Evolutionary conservation across 2,113 vertebrate genomes (phyloP), one percentile per base, ranked within the genome.

Genomic region (Polyodon spathula): DNA sequence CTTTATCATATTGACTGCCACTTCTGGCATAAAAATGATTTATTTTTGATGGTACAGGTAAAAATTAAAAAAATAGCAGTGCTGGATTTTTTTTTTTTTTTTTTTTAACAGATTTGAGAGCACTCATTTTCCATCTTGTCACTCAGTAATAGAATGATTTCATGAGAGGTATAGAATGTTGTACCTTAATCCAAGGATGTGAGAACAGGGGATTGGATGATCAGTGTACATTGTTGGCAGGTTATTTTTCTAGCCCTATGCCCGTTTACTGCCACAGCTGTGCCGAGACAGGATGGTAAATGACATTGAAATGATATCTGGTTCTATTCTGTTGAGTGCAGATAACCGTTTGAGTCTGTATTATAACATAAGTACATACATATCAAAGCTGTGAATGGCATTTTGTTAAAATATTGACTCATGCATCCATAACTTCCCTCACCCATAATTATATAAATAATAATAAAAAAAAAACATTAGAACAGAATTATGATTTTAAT

Each of bases 141-240:
- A 56, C 17, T 71, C 58, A 64, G 60, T 52, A 60, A 52, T n/a
- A 6, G 14, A 16, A 60, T 39, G 62, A 57, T 60, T 52, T 64
- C 61, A 70, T 61, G 63, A 71, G 66, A 68, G 67, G 59, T 77
- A 77, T 76, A 71, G 73, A 76, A 72, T 64, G 56, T 62, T 71
- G n/a, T 71, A 68, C 65, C 62, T 71, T 77, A 71, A 73, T 70
- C 2, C 43, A 57, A 60, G 73, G 74, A 70, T 63, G 58, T 54
- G 37, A 44, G 61, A 73, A 61, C 60, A 37, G 54, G 46, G 67
- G 69, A 80, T 79, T 76, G 79, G 75, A 63, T 75, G 67, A 67
- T 80, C 71, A 72, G 76, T 79, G 66, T 78, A 66, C 79, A 80
- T 78, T 75, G 78, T 76, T 75, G 71, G 63, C 69, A 68, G 59